Evolutionary conservation across 1,140 invertebrate genomes (phyloP).

Genomic region (Callitettix versicolor): DNA sequence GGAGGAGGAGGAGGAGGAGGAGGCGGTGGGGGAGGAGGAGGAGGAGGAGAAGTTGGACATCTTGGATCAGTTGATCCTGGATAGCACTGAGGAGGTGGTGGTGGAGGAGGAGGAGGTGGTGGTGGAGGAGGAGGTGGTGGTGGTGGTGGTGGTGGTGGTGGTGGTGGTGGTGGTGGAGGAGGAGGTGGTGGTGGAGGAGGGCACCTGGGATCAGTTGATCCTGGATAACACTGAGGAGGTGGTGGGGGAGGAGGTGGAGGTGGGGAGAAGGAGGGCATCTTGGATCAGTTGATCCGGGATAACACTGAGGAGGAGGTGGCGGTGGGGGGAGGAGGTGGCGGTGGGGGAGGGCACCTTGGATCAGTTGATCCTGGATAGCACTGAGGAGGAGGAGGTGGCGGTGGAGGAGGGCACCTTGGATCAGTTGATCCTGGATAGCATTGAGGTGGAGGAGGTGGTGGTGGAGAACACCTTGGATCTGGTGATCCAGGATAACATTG

Average conservation of each 20-base stretch:
- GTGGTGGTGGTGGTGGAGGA: neutral
- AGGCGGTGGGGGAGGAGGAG: neutral
- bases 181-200: neutral
- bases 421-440: too few relatives aligned
- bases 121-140: neutral
- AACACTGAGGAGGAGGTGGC: neutral
- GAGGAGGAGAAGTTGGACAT: neutral
- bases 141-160: neutral
- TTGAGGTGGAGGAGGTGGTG: conserved; percentile 1
- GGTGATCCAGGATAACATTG: neutral
- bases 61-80: neutral
- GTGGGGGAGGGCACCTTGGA: neutral
- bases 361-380: too few relatives aligned
- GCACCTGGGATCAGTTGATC: too few relatives aligned
- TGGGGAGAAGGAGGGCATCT: neutral
- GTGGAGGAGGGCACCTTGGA: neutral
- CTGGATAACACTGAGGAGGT: neutral
- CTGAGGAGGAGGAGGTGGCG: neutral
- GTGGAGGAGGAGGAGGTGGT: neutral
- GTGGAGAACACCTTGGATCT: neutral
- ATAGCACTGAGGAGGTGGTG: neutral
- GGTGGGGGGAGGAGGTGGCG: neutral
- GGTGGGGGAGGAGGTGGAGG: neutral
- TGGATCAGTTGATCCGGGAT: too few relatives aligned
- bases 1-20: neutral